phyloP scores from a whole-genome alignment of 1,140 invertebrate genomes.

The Drosophila kohkoa region DNA sequence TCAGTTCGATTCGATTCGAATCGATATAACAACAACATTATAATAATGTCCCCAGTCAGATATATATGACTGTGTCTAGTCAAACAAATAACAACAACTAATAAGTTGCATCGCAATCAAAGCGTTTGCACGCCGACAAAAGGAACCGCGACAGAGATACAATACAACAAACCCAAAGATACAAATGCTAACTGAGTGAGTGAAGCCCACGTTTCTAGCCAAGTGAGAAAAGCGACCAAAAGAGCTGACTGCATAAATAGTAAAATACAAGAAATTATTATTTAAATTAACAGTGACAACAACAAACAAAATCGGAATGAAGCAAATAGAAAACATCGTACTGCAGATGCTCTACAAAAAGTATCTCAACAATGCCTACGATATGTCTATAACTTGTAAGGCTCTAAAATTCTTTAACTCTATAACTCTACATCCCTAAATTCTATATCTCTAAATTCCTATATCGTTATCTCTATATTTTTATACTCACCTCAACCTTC shows the following conservation, averaged over 20 bases:
- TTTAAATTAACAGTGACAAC: slow-evolving; percentile 74
- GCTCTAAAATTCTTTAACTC: no score
- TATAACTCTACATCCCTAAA: no score
- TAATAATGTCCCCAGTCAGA: slow-evolving; percentile 44
- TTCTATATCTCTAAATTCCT: no score
- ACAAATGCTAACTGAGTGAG: slow-evolving; percentile 18
- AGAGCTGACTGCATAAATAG: slow-evolving; percentile 41
- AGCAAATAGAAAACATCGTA: slow-evolving; percentile 1
- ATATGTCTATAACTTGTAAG: no score
- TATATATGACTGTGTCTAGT: slow-evolving; percentile 81
- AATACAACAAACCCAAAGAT: slow-evolving; percentile 14
- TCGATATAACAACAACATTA: slow-evolving; percentile 48
- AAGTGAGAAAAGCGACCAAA: slow-evolving; percentile 65
- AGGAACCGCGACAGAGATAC: slow-evolving; percentile 40
- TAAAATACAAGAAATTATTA: slow-evolving; percentile 70
- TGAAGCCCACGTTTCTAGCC: slow-evolving; percentile 42
- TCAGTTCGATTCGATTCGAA: background rate
- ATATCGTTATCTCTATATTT: background rate
- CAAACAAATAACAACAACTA: slow-evolving; percentile 83
- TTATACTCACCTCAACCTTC: background rate
- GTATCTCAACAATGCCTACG: background rate
- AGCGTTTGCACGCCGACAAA: slow-evolving; percentile 71
- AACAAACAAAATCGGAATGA: slow-evolving; percentile 41
- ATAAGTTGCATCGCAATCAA: slow-evolving; percentile 81
- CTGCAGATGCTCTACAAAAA: slow-evolving; percentile 6